Evolutionary conservation across 2,888 invertebrate species (phyloP).

Genomic region (Oligia fasciuncula): DNA sequence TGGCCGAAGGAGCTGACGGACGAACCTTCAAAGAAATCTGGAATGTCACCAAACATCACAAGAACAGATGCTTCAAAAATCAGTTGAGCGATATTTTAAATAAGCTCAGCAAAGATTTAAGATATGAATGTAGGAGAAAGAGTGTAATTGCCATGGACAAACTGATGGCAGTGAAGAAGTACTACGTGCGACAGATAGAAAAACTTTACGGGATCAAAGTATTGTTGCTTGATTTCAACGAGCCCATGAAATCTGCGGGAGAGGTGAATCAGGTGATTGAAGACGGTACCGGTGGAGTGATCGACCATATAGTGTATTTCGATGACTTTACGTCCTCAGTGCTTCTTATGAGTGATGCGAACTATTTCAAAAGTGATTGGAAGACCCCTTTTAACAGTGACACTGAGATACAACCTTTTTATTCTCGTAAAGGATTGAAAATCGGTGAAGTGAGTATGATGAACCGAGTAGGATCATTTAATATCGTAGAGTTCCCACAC

Average conservation of each 20-base stretch:
- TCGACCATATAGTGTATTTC: slow-evolving; percentile 68
- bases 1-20: slow-evolving; percentile 78
- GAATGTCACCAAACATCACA: slow-evolving; percentile 74
- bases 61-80: slow-evolving; percentile 74
- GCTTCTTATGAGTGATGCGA: slow-evolving; percentile 76
- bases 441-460: slow-evolving; percentile 79
- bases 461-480: slow-evolving; percentile 76
- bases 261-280: slow-evolving; percentile 72
- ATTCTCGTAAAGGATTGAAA: slow-evolving; percentile 52
- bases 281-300: slow-evolving; percentile 67
- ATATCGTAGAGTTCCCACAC: slow-evolving; percentile 69
- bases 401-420: slow-evolving; percentile 72
- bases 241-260: slow-evolving; percentile 66
- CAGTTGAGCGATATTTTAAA: slow-evolving; percentile 72
- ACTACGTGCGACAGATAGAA: slow-evolving; percentile 70
- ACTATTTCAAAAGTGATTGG: slow-evolving; percentile 78
- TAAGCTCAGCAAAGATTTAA: slow-evolving; percentile 69
- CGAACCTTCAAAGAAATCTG: slow-evolving; percentile 75
- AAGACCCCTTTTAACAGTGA: slow-evolving; percentile 74
- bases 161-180: slow-evolving; percentile 71
- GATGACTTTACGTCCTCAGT: slow-evolving; percentile 76
- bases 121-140: slow-evolving; percentile 66
- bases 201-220: slow-evolving; percentile 71
- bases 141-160: slow-evolving; percentile 77
- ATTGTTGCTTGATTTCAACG: slow-evolving; percentile 72